Evolutionary conservation across 2,113 vertebrate genomes (phyloP).

Genomic region (Hypomesus transpacificus): DNA sequence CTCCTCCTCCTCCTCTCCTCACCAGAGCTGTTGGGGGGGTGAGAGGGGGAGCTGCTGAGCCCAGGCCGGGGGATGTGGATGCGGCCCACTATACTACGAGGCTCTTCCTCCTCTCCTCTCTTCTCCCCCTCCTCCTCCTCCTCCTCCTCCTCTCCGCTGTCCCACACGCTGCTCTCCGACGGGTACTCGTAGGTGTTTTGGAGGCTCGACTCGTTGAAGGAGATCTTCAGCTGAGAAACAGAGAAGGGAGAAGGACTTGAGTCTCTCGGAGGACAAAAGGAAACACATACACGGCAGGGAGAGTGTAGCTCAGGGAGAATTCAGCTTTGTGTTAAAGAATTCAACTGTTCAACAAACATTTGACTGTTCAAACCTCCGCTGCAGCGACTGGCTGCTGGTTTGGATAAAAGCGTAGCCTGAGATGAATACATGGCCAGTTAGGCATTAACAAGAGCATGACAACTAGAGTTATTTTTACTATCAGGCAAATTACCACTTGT

Average conservation of each 20-base stretch:
- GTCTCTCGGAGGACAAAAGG: background rate
- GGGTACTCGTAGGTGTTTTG: slow-evolving; percentile 95
- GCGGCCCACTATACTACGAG: slow-evolving; percentile 64
- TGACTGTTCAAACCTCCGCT: too few relatives aligned
- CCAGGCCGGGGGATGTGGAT: slow-evolving; percentile 76
- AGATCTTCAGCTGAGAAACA: slow-evolving; percentile 87
- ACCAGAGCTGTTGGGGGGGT: slow-evolving; percentile 75
- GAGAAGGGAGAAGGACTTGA: background rate
- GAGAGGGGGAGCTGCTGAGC: slow-evolving; percentile 63
- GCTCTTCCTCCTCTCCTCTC: slow-evolving; percentile 47
- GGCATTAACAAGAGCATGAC: background rate
- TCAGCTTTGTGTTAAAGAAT: too few relatives aligned
- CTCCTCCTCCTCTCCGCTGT: slow-evolving; percentile 72
- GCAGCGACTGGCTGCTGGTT: too few relatives aligned
- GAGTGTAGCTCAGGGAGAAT: background rate
- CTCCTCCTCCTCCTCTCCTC: slow-evolving; percentile 36
- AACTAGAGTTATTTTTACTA: background rate
- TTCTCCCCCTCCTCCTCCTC: slow-evolving; percentile 50
- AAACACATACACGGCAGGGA: background rate
- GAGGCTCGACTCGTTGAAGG: slow-evolving; percentile 89
- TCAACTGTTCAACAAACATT: too few relatives aligned
- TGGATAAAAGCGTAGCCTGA: too few relatives aligned
- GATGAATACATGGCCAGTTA: too few relatives aligned
- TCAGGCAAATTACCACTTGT: background rate
- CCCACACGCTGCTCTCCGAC: slow-evolving; percentile 81